Base-by-base conservation (phyloP, 2,797 vertebrate genomes). In the Myotis planiceps region DNA sequence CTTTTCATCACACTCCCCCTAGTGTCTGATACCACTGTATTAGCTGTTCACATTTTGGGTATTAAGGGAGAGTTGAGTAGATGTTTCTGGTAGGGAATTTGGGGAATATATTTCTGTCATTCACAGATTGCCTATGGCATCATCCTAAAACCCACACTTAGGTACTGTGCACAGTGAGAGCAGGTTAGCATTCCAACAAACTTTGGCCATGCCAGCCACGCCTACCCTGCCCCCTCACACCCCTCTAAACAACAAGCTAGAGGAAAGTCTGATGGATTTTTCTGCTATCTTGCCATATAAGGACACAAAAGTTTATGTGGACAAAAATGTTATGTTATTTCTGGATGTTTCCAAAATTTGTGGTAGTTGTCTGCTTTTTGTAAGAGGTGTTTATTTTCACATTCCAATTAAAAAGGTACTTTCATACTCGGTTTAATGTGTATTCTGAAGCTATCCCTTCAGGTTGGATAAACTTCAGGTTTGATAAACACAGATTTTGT, bases 371-470 rank as follows among this genome's bases (percentile, higher is more conserved):
- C n/a, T 58, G 8, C 16, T 63, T 92, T 92, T 45, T 39, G 45
- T 79, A 49, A 83, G 78, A 79, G 53, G 53, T 69, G 0, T 37
- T 92, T 92, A 51, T 72, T 96, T 92, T 93, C 51, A 79, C 37
- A 60, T 37, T 88, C 29, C 63, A 84, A 55, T 94, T 83, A 49
- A 74, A 92, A 65, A 68, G 2, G 1, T 68, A 10, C 23, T 92
- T 78, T 63, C 19, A 27, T 45, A 37, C 25, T 39, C 72, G 7
- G 47, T 39, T 65, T 79, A 88, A 79, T 45, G 2, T 37, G 10
- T 71, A 88, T 63, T 69, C 34, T 45, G 32, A 90, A 80, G 18
- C 14, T n/a, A 15, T 25, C 12, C 75, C 12, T 83, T 45, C 63
- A 37, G 76, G 12, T 1, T 78, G 71, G 37, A 21, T 65, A 71